These are phyloP conservation scores for Bufotes viridis DNA, from an alignment of 2,797 vertebrate species.

Conservation along the genomic window DNA sequence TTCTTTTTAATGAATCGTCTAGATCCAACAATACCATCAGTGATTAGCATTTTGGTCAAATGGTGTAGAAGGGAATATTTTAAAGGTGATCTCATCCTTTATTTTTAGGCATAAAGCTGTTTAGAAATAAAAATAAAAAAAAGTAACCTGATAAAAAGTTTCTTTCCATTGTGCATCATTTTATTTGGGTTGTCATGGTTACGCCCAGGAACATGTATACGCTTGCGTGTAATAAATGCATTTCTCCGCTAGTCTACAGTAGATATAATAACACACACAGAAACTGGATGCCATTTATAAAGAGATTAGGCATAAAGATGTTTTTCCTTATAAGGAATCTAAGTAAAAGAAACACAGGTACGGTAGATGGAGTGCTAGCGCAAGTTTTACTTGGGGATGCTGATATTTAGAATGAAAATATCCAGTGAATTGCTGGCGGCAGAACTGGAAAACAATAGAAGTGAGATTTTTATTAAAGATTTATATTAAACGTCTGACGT, in stretches of 20 bases:
- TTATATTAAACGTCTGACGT: not conserved
- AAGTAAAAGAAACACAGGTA: not conserved
- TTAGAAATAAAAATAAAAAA: not conserved
- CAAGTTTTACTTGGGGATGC: not conserved
- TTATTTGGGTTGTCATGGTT: not conserved
- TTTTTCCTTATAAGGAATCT: not conserved
- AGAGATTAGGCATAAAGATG: not conserved
- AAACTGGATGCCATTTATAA: not conserved
- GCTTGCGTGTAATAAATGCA: not conserved
- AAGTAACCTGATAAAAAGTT: not conserved
- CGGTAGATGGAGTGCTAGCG: not conserved
- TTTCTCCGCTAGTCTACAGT: not conserved
- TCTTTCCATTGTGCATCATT: not conserved
- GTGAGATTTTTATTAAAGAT: not conserved
- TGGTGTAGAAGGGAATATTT: not conserved
- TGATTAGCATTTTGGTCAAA: slow-evolving; percentile 12
- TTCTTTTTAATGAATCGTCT: not conserved
- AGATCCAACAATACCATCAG: not conserved
- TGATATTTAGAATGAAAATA: not conserved
- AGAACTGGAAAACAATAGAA: not conserved
- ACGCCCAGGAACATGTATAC: not conserved
- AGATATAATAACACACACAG: not conserved
- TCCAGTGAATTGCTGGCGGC: not conserved
- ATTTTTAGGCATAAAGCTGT: slow-evolving; percentile 1
- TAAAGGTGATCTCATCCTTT: not conserved